These are phyloP conservation scores for Trilocha varians DNA, from an alignment of 2,888 invertebrate species.

Conservation along the genomic window DNA sequence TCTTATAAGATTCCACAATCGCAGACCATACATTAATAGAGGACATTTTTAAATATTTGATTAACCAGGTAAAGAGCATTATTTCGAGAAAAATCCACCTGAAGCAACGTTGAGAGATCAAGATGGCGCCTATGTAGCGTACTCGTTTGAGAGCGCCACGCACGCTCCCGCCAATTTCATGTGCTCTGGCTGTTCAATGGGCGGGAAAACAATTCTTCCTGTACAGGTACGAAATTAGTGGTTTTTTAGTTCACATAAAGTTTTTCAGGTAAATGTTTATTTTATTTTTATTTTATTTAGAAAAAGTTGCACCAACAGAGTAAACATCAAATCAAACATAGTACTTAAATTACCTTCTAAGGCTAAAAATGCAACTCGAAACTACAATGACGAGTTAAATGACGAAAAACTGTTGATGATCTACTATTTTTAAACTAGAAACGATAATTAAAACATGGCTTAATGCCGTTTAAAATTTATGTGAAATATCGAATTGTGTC, in stretches of 20 bases:
- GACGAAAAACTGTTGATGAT: too few relatives aligned
- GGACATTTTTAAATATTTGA: background rate
- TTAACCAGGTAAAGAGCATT: slow-evolving; percentile 39
- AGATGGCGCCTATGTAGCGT: slow-evolving; percentile 22
- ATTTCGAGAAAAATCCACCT: slow-evolving; percentile 31
- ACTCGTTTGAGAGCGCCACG: slow-evolving; percentile 45
- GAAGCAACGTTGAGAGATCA: slow-evolving; percentile 27
- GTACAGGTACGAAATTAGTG: slow-evolving; percentile 27
- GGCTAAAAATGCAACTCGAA: too few relatives aligned
- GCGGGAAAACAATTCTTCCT: slow-evolving; percentile 34
- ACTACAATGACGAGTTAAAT: too few relatives aligned
- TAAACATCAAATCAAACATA: too few relatives aligned
- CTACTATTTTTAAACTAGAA: too few relatives aligned
- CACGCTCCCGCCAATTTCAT: slow-evolving; percentile 52
- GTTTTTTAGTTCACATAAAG: too few relatives aligned
- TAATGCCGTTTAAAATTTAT: too few relatives aligned
- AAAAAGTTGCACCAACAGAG: too few relatives aligned
- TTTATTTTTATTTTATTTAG: background rate
- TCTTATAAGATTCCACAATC: background rate
- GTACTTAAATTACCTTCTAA: too few relatives aligned
- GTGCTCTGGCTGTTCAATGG: slow-evolving; percentile 32
- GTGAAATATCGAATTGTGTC: too few relatives aligned
- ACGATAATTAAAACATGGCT: too few relatives aligned
- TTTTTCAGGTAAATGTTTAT: background rate
- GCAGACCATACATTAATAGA: background rate